These are phyloP conservation scores for Noctua fimbriata DNA, from an alignment of 2,888 invertebrate genomes.

Conservation along the genomic window DNA sequence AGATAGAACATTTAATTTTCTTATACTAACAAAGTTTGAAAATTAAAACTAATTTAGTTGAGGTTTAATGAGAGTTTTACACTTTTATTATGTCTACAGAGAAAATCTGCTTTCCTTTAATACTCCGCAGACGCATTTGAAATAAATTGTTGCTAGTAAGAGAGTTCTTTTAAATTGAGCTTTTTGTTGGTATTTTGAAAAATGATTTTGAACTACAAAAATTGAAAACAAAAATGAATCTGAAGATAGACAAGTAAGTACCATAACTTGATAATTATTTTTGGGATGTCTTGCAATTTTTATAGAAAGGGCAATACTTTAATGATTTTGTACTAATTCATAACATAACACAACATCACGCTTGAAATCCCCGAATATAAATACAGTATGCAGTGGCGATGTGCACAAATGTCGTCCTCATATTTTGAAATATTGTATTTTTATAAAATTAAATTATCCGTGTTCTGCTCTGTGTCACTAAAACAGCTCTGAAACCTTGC, in stretches of 20 bases:
- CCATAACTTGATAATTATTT: not conserved
- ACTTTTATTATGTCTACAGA: conserved; percentile 38
- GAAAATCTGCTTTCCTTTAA: conserved; percentile 26
- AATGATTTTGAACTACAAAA: not conserved
- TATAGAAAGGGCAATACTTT: too few relatives aligned
- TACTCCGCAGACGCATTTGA: conserved; percentile 14
- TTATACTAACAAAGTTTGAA: conserved; percentile 44
- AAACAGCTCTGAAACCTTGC: not conserved
- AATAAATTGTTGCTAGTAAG: conserved; percentile 7
- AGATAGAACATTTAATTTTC: conserved; percentile 33
- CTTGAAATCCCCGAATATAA: not conserved
- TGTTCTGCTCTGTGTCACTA: too few relatives aligned
- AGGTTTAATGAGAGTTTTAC: conserved; percentile 41
- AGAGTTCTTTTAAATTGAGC: not conserved
- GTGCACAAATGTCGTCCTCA: too few relatives aligned
- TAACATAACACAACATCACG: not conserved
- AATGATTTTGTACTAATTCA: not conserved
- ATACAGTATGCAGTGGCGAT: not conserved
- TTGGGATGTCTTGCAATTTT: not conserved
- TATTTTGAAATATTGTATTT: too few relatives aligned
- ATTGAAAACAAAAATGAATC: not conserved
- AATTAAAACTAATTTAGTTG: conserved; percentile 55
- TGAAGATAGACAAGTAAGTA: not conserved
- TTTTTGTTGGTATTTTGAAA: not conserved
- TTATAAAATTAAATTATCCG: too few relatives aligned